A percentile compares a stretch with the other conserved stretches of the same genome.
Conservation (phyloP, 2,888 invertebrate genomes). For the Liodrosophila aerea region DNA sequence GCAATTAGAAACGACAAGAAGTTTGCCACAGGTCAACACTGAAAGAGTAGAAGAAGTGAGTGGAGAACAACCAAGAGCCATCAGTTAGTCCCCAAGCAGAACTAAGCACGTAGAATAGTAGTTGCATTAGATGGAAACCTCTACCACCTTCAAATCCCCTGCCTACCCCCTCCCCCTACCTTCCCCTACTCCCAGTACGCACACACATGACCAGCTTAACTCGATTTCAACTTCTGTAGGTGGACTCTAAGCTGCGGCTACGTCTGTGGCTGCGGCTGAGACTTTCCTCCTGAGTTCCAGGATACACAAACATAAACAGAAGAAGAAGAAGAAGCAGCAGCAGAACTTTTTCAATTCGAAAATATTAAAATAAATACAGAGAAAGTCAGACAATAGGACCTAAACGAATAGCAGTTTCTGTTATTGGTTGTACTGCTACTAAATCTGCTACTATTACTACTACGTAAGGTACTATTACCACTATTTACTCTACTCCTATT, state of each 20-base stretch:
- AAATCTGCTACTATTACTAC: too few relatives aligned
- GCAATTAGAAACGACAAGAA: constrained; percentile 64
- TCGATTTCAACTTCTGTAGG: constrained; percentile 19
- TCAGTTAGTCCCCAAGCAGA: constrained; percentile 9
- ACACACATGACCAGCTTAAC: constrained; percentile 23
- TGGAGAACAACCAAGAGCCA: background rate
- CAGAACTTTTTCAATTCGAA: constrained; percentile 6
- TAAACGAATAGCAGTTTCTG: too few relatives aligned
- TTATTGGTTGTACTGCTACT: too few relatives aligned
- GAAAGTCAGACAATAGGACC: too few relatives aligned
- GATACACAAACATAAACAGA: background rate
- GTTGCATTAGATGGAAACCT: constrained; percentile 38
- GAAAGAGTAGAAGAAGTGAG: constrained; percentile 6
- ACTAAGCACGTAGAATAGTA: constrained; percentile 55
- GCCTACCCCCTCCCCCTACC: background rate
- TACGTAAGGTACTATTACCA: too few relatives aligned
- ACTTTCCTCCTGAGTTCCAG: too few relatives aligned
- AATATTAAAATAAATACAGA: too few relatives aligned
- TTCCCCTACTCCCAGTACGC: constrained; percentile 8
- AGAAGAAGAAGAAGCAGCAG: background rate
- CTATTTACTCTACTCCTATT: too few relatives aligned
- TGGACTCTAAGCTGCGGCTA: constrained; percentile 39
- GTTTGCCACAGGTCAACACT: constrained; percentile 42
- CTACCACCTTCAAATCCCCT: too few relatives aligned
- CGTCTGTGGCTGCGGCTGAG: constrained; percentile 31